Evolutionary conservation across 2,797 vertebrate species (phyloP).

Genomic region (Saxicola maurus): DNA sequence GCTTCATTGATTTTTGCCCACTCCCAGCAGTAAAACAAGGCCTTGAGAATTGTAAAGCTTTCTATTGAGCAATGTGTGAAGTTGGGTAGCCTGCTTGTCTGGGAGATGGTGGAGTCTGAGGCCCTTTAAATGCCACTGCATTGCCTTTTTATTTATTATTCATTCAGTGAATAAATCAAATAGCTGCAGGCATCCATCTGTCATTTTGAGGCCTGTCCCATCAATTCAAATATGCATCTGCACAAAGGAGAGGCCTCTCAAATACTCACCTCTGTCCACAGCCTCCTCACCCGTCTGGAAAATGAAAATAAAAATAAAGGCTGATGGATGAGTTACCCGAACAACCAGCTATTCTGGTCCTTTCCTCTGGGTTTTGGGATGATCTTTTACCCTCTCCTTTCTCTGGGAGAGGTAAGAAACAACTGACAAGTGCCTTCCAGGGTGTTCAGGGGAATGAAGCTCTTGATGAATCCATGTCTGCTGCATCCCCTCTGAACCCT

Average conservation of each 20-base stretch:
- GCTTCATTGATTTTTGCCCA: not conserved
- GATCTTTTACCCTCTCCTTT: not conserved
- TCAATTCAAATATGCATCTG: not conserved
- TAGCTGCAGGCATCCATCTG: slow-evolving; percentile 28
- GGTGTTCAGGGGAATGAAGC: not conserved
- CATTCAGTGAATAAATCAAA: slow-evolving; percentile 30
- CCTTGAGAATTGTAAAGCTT: not conserved
- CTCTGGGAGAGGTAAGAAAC: not conserved
- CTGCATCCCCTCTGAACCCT: not conserved
- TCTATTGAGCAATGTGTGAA: not conserved
- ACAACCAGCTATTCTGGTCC: not conserved
- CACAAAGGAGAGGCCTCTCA: not conserved
- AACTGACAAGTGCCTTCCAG: not conserved
- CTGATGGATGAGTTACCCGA: not conserved
- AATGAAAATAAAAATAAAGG: slow-evolving; percentile 25
- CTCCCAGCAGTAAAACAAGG: not conserved
- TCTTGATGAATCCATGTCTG: not conserved
- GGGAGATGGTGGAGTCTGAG: not conserved
- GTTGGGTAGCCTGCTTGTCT: not conserved
- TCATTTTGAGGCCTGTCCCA: slow-evolving; percentile 10
- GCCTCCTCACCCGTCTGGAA: not conserved
- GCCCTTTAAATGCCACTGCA: slow-evolving; percentile 15
- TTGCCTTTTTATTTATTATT: slow-evolving; percentile 45
- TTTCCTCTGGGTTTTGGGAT: not conserved
- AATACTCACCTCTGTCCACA: not conserved